A percentile compares a stretch with the other conserved stretches of the same genome.
phyloP scores from a whole-genome alignment of 2,888 invertebrate species.

The Xanthorhoe spadicearia region DNA sequence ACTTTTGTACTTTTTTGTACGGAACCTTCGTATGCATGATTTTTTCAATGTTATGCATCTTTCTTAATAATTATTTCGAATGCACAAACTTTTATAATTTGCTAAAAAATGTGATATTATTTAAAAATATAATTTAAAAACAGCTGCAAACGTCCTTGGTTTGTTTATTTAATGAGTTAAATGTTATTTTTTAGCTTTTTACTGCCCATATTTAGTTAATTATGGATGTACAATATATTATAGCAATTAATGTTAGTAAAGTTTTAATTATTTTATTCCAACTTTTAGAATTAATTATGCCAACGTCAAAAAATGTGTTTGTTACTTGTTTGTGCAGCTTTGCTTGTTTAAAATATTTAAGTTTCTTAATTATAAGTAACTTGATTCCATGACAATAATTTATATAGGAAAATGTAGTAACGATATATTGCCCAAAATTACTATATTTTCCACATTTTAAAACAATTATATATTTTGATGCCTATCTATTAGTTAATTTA shows the following conservation, averaged over 20 bases:
- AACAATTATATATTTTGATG: constrained; percentile 26
- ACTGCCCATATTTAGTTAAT: constrained; percentile 37
- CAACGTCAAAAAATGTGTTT: background rate
- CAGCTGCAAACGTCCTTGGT: constrained; percentile 27
- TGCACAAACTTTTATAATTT: constrained; percentile 30
- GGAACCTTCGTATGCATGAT: constrained; percentile 18
- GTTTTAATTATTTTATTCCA: background rate
- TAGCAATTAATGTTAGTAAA: background rate
- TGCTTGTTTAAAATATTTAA: constrained; percentile 4
- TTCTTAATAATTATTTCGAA: constrained; percentile 5
- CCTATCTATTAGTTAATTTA: constrained; percentile 40
- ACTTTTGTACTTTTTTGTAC: background rate
- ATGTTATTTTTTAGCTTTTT: constrained; percentile 40
- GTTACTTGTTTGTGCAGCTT: constrained; percentile 15
- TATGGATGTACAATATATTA: constrained; percentile 22
- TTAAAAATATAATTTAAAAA: constrained; percentile 16
- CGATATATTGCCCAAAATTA: constrained; percentile 49
- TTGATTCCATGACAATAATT: constrained; percentile 34
- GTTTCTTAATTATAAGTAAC: background rate
- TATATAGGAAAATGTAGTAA: constrained; percentile 42
- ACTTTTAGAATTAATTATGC: constrained; percentile 3
- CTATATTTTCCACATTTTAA: constrained; percentile 43
- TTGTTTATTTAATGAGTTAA: constrained; percentile 33
- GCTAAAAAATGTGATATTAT: constrained; percentile 25
- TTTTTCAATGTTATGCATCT: constrained; percentile 2